Percentiles rank a stretch among this genome's conserved stretches.
Conservation (phyloP, 2,113 vertebrate genomes). For the Lamprologus sp. region DNA sequence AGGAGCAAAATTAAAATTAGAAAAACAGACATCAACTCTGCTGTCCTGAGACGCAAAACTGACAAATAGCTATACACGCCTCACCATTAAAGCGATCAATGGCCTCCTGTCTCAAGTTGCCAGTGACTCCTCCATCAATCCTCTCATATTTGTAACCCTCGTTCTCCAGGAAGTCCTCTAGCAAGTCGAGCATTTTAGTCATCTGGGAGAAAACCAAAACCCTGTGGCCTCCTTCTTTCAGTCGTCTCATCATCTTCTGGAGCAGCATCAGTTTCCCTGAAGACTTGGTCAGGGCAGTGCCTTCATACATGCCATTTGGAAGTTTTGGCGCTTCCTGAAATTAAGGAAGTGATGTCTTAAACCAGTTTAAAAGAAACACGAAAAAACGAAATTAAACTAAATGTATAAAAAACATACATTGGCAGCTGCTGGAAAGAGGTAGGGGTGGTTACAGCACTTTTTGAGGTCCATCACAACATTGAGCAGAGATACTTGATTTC, state of each 20-base stretch:
- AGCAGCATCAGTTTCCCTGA: slow-evolving; percentile 90
- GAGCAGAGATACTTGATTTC: slow-evolving; percentile 93
- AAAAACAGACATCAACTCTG: not conserved
- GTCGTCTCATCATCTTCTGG: slow-evolving; percentile 93
- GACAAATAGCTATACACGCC: not conserved
- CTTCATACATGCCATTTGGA: slow-evolving; percentile 98
- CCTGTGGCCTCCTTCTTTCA: slow-evolving; percentile 92
- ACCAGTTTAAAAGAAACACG: not conserved
- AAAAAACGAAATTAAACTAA: not conserved
- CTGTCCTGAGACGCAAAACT: not conserved
- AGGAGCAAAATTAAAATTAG: not conserved
- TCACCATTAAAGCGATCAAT: slow-evolving; percentile 96
- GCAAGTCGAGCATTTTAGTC: slow-evolving; percentile 96
- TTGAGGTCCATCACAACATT: slow-evolving; percentile 99
- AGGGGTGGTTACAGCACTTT: slow-evolving; percentile 98
- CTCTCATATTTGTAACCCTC: slow-evolving; percentile 97
- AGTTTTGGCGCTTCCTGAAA: slow-evolving; percentile 93
- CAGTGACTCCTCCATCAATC: slow-evolving; percentile 94
- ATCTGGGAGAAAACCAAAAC: slow-evolving; percentile 99
- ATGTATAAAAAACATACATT: slow-evolving; percentile 19
- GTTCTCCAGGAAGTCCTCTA: slow-evolving; percentile 94
- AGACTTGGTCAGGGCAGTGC: slow-evolving; percentile 84
- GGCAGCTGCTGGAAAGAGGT: slow-evolving; percentile 94
- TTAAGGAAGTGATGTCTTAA: not conserved
- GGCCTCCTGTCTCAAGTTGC: slow-evolving; percentile 94